Conservation (phyloP, 2,888 invertebrate species). For the Philereme vetulata region DNA sequence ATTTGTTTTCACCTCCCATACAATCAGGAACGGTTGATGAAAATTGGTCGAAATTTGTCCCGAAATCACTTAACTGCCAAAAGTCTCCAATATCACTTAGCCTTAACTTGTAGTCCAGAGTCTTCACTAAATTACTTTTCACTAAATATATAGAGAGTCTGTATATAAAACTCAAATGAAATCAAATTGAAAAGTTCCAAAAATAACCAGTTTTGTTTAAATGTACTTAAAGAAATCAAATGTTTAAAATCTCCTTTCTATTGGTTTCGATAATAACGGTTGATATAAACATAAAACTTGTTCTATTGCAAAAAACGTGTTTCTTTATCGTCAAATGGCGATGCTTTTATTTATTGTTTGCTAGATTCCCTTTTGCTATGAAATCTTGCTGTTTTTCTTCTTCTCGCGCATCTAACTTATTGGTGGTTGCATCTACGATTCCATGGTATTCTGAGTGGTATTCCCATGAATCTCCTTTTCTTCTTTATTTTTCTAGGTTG, state of each 20-base stretch:
- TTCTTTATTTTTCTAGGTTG: constrained; percentile 58
- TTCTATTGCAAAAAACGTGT: constrained; percentile 85
- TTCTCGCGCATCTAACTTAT: constrained; percentile 80
- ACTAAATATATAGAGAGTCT: constrained; percentile 81
- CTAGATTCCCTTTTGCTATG: constrained; percentile 76
- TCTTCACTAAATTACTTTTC: constrained; percentile 78
- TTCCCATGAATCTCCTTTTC: constrained; percentile 66
- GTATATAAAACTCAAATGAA: constrained; percentile 80
- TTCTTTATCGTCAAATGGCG: constrained; percentile 85
- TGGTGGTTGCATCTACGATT: constrained; percentile 62
- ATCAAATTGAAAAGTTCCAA: constrained; percentile 79
- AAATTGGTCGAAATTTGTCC: constrained; percentile 79
- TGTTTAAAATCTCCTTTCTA: constrained; percentile 82
- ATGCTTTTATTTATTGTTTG: constrained; percentile 68
- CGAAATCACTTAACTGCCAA: constrained; percentile 70
- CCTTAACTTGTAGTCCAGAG: constrained; percentile 77
- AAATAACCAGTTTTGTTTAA: constrained; percentile 84
- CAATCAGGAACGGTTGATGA: constrained; percentile 73
- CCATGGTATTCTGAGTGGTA: constrained; percentile 66
- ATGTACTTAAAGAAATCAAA: constrained; percentile 80
- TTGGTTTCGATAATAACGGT: constrained; percentile 83
- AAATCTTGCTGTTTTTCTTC: constrained; percentile 73
- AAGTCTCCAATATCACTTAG: constrained; percentile 80
- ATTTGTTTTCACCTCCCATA: constrained; percentile 71
- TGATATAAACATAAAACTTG: constrained; percentile 85